These are phyloP conservation scores for Hypanus sabinus DNA, from an alignment of 2,113 vertebrate genomes.

Conservation along the genomic window DNA sequence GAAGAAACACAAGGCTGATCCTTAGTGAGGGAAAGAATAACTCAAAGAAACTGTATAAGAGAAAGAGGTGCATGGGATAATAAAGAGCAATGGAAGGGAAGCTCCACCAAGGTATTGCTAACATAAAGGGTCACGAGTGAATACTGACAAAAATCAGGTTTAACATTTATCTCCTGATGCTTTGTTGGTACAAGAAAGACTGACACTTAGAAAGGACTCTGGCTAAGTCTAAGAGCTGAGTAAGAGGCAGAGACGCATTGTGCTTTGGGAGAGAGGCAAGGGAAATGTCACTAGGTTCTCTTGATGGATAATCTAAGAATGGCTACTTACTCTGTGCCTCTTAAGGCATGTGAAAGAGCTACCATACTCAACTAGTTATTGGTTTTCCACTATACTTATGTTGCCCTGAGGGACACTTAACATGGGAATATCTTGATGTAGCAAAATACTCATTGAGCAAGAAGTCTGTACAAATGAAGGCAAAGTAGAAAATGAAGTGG, in stretches of 20 bases:
- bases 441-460: neutral
- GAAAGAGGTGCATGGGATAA: neutral
- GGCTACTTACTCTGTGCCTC: neutral
- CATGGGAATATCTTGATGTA: neutral
- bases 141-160: neutral
- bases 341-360: neutral
- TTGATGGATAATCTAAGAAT: too few species aligned
- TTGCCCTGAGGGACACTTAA: neutral
- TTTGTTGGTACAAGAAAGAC: neutral
- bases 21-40: neutral
- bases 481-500: neutral
- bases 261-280: neutral
- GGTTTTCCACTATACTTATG: neutral
- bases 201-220: neutral
- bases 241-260: neutral
- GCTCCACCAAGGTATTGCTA: neutral
- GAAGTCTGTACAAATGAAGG: neutral
- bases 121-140: neutral
- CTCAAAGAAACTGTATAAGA: neutral
- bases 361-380: neutral
- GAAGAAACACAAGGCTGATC: neutral
- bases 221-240: neutral
- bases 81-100: neutral
- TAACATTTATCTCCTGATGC: neutral
- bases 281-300: neutral